These are phyloP conservation scores for Unio pictorum DNA, from an alignment of 2,888 invertebrate genomes.

Conservation along the genomic window DNA sequence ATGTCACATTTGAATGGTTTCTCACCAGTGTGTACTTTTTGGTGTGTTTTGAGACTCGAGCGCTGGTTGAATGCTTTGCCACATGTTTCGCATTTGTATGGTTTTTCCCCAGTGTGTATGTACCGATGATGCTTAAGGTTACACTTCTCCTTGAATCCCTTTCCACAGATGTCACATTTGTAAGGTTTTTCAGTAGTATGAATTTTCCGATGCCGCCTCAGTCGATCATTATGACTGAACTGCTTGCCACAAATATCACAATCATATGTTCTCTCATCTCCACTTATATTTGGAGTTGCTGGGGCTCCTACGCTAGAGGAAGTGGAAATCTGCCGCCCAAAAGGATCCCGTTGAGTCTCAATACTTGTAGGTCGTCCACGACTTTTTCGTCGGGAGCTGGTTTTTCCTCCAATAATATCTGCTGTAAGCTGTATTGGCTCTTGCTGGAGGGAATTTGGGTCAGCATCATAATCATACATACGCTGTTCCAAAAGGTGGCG, in stretches of 20 bases:
- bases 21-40: conserved; percentile 38
- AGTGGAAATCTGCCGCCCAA: conserved; percentile 31
- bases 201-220: conserved; percentile 35
- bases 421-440: conserved; percentile 37
- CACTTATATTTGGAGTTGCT: conserved; percentile 18
- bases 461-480: conserved; percentile 24
- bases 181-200: conserved; percentile 39
- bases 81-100: conserved; percentile 38
- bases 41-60: conserved; percentile 37
- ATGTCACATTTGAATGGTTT: conserved; percentile 32
- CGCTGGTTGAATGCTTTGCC: conserved; percentile 39
- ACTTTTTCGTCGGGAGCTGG: conserved; percentile 27
- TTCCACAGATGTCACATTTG: conserved; percentile 40
- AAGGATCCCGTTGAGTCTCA: conserved; percentile 32
- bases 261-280: conserved; percentile 33
- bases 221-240: conserved; percentile 35
- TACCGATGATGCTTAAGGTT: conserved; percentile 37
- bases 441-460: conserved; percentile 28
- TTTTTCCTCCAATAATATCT: conserved; percentile 23
- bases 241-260: conserved; percentile 38
- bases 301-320: conserved; percentile 29
- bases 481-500: conserved; percentile 19
- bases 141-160: conserved; percentile 38
- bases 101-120: conserved; percentile 39
- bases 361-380: conserved; percentile 38